These are phyloP conservation scores for Sthenelais limicola DNA, from an alignment of 2,888 invertebrate genomes.

Conservation along the genomic window DNA sequence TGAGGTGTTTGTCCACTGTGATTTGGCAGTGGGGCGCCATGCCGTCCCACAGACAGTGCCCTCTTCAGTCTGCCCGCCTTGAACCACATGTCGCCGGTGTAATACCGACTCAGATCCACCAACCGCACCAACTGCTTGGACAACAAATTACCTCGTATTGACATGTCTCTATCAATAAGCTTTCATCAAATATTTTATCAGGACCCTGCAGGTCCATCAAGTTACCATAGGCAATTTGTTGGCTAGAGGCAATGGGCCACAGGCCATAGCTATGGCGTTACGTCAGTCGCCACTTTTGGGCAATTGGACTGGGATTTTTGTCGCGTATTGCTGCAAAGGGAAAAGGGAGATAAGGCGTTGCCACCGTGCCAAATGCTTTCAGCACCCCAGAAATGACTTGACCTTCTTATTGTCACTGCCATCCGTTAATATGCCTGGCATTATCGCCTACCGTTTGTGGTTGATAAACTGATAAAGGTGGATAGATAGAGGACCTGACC, in stretches of 20 bases:
- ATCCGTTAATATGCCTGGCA: no score
- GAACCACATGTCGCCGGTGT: background rate
- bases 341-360: no score
- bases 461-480: constrained; percentile 23
- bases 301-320: no score
- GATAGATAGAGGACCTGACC: no score
- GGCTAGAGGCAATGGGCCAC: background rate
- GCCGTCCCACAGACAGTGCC: background rate
- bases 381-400: no score
- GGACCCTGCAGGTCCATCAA: constrained; percentile 22
- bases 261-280: no score
- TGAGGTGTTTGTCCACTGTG: constrained; percentile 21
- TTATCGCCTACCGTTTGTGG: background rate
- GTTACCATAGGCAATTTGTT: constrained; percentile 37
- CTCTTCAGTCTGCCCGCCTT: background rate
- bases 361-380: background rate
- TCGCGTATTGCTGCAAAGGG: no score
- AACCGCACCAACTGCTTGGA: constrained; percentile 6
- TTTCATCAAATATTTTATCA: constrained; percentile 39
- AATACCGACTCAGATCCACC: background rate
- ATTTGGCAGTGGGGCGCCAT: background rate
- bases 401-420: no score
- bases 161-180: constrained; percentile 39
- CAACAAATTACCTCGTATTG: constrained; percentile 38
- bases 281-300: no score